Evolutionary conservation across 2,797 vertebrate species (phyloP).

Genomic region (Lindbergichthys nudifrons): DNA sequence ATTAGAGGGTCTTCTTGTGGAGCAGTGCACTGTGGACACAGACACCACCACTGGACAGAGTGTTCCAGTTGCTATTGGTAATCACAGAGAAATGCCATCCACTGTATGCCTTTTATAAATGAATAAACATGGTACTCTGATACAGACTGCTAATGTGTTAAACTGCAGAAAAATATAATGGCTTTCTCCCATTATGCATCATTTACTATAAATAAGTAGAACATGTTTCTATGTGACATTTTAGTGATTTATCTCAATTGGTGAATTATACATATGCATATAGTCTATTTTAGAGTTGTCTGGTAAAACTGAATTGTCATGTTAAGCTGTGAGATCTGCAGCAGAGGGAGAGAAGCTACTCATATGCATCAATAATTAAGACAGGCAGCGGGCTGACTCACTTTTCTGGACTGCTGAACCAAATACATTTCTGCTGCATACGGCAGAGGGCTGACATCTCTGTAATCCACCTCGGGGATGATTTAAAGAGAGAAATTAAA

Average conservation of each 20-base stretch:
- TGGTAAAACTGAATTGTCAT: constrained; percentile 1
- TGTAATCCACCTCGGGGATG: not conserved
- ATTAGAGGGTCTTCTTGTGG: constrained; percentile 89
- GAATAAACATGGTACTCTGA: not conserved
- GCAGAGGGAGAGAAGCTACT: constrained; percentile 35
- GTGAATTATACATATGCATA: constrained; percentile 61
- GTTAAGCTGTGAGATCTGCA: constrained; percentile 23
- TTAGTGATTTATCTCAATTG: constrained; percentile 12
- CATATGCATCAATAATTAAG: constrained; percentile 45
- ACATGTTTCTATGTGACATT: constrained; percentile 37
- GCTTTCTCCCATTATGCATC: constrained; percentile 20
- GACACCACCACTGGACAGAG: constrained; percentile 90
- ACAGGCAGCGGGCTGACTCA: constrained; percentile 16
- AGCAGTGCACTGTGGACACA: constrained; percentile 94
- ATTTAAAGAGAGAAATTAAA: not conserved
- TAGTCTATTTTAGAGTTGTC: constrained; percentile 44
- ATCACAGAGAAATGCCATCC: constrained; percentile 4
- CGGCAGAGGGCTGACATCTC: not conserved
- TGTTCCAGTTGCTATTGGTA: constrained; percentile 91
- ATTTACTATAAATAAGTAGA: constrained; percentile 47
- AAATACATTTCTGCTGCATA: constrained; percentile 19
- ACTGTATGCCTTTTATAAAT: constrained; percentile 5
- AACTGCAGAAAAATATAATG: not conserved
- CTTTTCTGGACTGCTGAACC: constrained; percentile 10
- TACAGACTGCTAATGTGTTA: constrained; percentile 11